Evolutionary conservation across 2,113 vertebrate species (phyloP).

Genomic region (Elachura formosa): DNA sequence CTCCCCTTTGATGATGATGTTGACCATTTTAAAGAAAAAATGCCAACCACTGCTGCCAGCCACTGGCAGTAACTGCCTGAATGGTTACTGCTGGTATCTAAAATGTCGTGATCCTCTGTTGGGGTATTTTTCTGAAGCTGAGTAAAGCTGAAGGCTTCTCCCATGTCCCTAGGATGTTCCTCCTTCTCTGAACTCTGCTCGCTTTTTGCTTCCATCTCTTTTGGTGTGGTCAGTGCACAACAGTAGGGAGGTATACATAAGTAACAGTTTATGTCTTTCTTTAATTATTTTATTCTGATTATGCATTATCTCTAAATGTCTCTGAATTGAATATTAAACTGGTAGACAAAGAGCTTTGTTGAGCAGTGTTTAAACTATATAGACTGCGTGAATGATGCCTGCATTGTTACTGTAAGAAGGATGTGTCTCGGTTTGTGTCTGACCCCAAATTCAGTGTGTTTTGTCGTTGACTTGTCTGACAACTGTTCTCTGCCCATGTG

Average conservation of each 20-base stretch:
- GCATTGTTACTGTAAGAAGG: background rate
- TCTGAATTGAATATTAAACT: background rate
- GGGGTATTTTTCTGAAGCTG: background rate
- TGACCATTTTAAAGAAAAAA: background rate
- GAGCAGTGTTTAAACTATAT: background rate
- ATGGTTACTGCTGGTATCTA: background rate
- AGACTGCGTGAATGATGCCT: background rate
- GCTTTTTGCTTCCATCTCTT: background rate
- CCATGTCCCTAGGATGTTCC: background rate
- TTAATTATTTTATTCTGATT: background rate
- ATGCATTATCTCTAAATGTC: background rate
- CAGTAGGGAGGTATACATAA: background rate
- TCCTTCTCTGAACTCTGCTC: background rate
- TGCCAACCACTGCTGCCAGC: background rate
- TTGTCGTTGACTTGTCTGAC: background rate
- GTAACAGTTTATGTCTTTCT: background rate
- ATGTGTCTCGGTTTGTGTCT: background rate
- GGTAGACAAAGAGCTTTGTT: background rate
- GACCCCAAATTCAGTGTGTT: background rate
- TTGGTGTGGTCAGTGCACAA: accelerated
- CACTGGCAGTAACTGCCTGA: background rate
- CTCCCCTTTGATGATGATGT: background rate
- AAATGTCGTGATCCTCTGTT: background rate
- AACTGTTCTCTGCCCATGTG: background rate
- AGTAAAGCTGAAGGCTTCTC: background rate